Base-by-base conservation (phyloP, 1,140 invertebrate species). In the Hormaphis cornu region DNA sequence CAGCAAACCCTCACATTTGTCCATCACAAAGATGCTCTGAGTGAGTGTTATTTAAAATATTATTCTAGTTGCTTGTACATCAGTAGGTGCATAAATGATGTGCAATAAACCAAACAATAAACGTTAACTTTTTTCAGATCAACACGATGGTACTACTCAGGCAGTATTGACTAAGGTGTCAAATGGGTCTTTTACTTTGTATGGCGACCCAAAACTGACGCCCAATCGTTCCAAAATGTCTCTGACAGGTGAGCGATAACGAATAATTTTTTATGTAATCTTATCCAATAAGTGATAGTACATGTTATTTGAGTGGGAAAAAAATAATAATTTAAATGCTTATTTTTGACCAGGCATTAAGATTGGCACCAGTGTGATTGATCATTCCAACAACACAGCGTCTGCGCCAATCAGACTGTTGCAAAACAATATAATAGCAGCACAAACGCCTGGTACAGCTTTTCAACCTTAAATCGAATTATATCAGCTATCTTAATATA, bases 331-430 rank as follows among this genome's bases (percentile, higher is more conserved):
- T 46, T 22, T 46, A 1, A 4, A 20, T 20, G 18, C 20, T 44
- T 22, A 46, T 22, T 52, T 16, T 16, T 52, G 12, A 14, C 16
- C 22, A 61, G 58, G 61, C 61, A 66, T 66, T 14, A 66, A 66
- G 44, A 66, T 66, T 66, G 44, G 61, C 12, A 28, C 61, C 18
- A 66, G 61, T 37, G 44, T 66, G 44, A 66, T 66, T 5, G 61
- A 66, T 66, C 61, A 66, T 66, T 66, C 61, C 61, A 66, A 66
- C 61, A 66, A 66, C 28, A 48, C 61, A 24, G 28, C 61, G n/a
- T 16, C 61, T 14, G 61, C 61, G 33, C 61, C 61, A 48, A 66
- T 66, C 14, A 66, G 61, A 50, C 28, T 66, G 26, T 48, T 66
- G 61, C 61, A 50, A 18, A 66, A 66, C 35, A 66, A 66, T 35